Percentiles rank a stretch among this genome's conserved stretches.
phyloP scores from a whole-genome alignment of 2,113 vertebrate genomes.

The Nanorana parkeri region DNA sequence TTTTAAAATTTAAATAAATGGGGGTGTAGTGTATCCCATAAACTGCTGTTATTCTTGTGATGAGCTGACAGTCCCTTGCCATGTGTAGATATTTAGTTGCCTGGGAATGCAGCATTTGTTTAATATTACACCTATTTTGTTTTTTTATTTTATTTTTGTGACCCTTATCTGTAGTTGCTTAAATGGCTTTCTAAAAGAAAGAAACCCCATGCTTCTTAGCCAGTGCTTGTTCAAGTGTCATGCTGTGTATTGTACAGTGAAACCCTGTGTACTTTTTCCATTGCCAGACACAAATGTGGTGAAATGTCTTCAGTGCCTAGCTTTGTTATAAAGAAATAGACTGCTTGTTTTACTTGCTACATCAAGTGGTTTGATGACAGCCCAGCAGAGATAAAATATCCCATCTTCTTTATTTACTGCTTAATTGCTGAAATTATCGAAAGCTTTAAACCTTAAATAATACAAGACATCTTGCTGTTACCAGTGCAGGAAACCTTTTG shows the following conservation, averaged over 20 bases:
- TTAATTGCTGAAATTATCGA: slow-evolving; percentile 59
- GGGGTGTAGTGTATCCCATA: no score
- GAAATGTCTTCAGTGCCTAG: slow-evolving; percentile 64
- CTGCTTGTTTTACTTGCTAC: slow-evolving; percentile 69
- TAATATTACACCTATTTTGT: no score
- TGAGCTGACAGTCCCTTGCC: no score
- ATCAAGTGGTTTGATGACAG: slow-evolving; percentile 60
- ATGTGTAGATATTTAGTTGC: no score
- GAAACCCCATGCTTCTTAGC: slow-evolving; percentile 67
- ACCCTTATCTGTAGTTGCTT: no score
- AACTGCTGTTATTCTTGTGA: no score
- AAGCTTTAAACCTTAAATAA: slow-evolving; percentile 61
- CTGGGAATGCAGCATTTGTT: no score
- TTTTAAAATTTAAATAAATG: no score
- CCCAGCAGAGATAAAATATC: slow-evolving; percentile 69
- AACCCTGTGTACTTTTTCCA: slow-evolving; percentile 68
- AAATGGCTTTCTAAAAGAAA: no score
- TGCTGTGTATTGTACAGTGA: slow-evolving; percentile 72
- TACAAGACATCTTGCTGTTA: not conserved
- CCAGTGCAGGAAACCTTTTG: not conserved
- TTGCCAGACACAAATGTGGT: slow-evolving; percentile 67
- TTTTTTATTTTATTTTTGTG: no score
- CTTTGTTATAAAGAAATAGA: slow-evolving; percentile 66
- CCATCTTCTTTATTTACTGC: slow-evolving; percentile 65
- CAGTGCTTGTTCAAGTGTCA: slow-evolving; percentile 69